Evolutionary conservation across 2,797 vertebrate genomes (phyloP).

Genomic region (Trachurus trachurus): DNA sequence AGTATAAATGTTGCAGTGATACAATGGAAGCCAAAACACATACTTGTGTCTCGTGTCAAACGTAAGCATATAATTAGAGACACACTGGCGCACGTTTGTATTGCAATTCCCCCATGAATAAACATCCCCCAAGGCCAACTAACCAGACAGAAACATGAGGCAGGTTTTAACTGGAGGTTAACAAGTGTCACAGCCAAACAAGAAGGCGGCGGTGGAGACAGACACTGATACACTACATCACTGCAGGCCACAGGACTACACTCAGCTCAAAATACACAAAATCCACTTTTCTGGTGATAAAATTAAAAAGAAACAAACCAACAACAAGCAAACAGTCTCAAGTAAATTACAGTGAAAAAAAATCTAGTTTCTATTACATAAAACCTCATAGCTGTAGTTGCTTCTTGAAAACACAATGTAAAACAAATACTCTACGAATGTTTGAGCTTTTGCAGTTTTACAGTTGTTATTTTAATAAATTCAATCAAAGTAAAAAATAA

Average conservation of each 20-base stretch:
- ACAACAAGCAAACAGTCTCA: conserved; percentile 23
- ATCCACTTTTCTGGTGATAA: conserved; percentile 33
- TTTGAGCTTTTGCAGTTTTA: background rate
- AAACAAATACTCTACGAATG: background rate
- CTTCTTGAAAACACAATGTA: background rate
- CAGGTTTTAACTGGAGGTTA: conserved; percentile 58
- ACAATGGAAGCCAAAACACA: conserved; percentile 48
- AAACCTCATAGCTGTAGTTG: background rate
- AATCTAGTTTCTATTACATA: background rate
- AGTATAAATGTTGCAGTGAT: conserved; percentile 34
- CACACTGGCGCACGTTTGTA: conserved; percentile 32
- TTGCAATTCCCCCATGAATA: conserved; percentile 48
- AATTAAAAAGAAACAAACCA: conserved; percentile 49
- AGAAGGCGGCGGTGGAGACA: conserved; percentile 32
- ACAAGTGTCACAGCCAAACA: conserved; percentile 61
- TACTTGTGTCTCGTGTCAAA: conserved; percentile 52
- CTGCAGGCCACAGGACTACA: conserved; percentile 47
- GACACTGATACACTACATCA: conserved; percentile 45
- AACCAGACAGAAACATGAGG: conserved; percentile 61
- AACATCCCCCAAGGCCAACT: conserved; percentile 49
- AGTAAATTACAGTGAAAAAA: conserved; percentile 14
- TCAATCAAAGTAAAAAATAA: background rate
- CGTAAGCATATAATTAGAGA: conserved; percentile 60
- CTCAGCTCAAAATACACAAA: conserved; percentile 19
- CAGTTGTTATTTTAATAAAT: background rate